These are phyloP conservation scores for Chymomyza amoena DNA, from an alignment of 2,888 invertebrate genomes.

Conservation along the genomic window DNA sequence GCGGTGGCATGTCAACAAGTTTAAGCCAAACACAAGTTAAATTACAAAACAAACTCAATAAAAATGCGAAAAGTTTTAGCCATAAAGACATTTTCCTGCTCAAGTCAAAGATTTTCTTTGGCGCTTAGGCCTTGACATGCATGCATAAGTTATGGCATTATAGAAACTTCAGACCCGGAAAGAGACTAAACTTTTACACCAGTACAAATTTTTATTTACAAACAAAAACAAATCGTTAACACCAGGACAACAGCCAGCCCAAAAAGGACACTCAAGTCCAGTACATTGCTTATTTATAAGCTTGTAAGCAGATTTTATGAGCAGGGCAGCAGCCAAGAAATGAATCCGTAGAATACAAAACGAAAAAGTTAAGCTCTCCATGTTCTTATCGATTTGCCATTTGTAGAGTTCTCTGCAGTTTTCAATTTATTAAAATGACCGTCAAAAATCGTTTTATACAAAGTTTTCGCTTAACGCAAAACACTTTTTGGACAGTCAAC, in stretches of 20 bases:
- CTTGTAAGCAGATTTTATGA: conserved; percentile 72
- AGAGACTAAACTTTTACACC: conserved; percentile 45
- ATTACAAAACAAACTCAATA: conserved; percentile 72
- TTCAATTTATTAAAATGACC: conserved; percentile 73
- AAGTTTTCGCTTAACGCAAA: conserved; percentile 64
- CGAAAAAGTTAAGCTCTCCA: conserved; percentile 26
- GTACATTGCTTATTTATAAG: conserved; percentile 64
- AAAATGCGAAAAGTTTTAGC: conserved; percentile 63
- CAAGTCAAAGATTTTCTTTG: conserved; percentile 30
- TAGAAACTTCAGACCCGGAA: conserved; percentile 47
- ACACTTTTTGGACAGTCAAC: conserved; percentile 66
- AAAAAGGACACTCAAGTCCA: neutral
- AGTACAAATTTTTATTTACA: conserved; percentile 40
- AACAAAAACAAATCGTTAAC: conserved; percentile 67
- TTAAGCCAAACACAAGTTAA: conserved; percentile 63
- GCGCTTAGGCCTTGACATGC: conserved; percentile 65
- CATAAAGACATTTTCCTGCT: conserved; percentile 48
- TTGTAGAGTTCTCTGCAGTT: conserved; percentile 42
- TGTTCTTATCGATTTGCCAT: conserved; percentile 53
- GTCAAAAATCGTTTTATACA: conserved; percentile 62
- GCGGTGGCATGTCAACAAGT: conserved; percentile 62
- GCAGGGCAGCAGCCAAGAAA: conserved; percentile 50
- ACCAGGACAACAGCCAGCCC: conserved; percentile 9
- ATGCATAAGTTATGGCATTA: conserved; percentile 70
- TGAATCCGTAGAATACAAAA: neutral